A percentile compares a stretch with the other conserved stretches of the same genome.
phyloP scores from a whole-genome alignment of 2,888 invertebrate species.

The Colletes collaris region DNA sequence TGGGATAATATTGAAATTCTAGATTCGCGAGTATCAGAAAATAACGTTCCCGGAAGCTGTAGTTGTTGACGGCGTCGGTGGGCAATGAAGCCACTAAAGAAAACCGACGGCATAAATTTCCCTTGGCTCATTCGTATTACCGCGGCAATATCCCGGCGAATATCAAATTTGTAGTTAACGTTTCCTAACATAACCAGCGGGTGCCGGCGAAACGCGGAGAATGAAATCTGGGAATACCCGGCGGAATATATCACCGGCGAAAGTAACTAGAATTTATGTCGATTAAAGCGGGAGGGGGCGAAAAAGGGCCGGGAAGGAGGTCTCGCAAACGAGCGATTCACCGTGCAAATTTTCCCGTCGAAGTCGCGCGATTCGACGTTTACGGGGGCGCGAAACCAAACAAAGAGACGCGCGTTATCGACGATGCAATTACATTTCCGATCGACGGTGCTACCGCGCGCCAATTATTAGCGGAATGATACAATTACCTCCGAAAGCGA shows the following conservation, averaged over 20 bases:
- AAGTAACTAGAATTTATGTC: constrained; percentile 64
- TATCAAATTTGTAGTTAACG: constrained; percentile 49
- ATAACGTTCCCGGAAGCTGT: too few relatives aligned
- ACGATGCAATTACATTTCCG: constrained; percentile 65
- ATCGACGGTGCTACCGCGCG: constrained; percentile 42
- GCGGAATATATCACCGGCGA: constrained; percentile 17
- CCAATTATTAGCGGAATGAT: constrained; percentile 58
- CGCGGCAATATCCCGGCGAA: constrained; percentile 30
- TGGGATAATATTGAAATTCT: too few relatives aligned
- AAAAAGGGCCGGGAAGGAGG: constrained; percentile 1
- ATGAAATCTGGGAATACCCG: constrained; percentile 35
- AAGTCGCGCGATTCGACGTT: constrained; percentile 38
- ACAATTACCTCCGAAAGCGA: constrained; percentile 57
- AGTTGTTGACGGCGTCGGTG: constrained; percentile 32
- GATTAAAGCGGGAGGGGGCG: constrained; percentile 42
- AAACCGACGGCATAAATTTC: constrained; percentile 41
- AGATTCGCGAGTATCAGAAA: too few relatives aligned
- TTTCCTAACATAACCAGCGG: neutral
- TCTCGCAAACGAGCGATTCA: constrained; percentile 36
- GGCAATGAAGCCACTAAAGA: constrained; percentile 42
- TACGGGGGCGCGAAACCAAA: constrained; percentile 50
- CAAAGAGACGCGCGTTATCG: constrained; percentile 53
- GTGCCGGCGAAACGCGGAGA: constrained; percentile 14
- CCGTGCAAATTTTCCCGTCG: constrained; percentile 63
- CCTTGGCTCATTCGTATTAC: constrained; percentile 2